Conservation (phyloP, 1,140 invertebrate genomes). For the Cephus cinctus region DNA sequence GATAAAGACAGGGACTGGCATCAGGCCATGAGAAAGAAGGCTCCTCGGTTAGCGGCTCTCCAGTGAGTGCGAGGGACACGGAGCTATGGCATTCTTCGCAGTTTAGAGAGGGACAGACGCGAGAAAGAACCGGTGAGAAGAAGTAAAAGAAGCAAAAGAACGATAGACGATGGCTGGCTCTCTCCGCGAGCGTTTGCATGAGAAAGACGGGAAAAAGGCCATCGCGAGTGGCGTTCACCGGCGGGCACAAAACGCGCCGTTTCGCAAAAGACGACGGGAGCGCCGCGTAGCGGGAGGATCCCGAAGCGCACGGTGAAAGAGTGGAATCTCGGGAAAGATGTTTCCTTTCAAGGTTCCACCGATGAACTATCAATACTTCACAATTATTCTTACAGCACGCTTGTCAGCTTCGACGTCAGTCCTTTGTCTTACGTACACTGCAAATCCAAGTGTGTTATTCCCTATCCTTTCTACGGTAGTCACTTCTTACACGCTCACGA, state of each 20-base stretch:
- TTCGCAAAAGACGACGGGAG: conserved; percentile 18
- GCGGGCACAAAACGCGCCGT: conserved; percentile 13
- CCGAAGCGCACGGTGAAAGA: not conserved
- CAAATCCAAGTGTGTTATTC: no score
- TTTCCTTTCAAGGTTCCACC: no score
- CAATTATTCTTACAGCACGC: no score
- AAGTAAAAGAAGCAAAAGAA: conserved; percentile 21
- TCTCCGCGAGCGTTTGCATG: conserved; percentile 14
- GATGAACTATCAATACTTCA: no score
- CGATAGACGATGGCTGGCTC: conserved; percentile 15
- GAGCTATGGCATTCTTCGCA: conserved; percentile 23
- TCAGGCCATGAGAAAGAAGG: conserved; percentile 4
- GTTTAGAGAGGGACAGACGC: conserved; percentile 9
- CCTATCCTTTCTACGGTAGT: no score
- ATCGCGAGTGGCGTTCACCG: conserved; percentile 13
- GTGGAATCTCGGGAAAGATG: no score
- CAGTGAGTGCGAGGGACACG: conserved; percentile 12
- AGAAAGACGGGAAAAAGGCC: conserved; percentile 28
- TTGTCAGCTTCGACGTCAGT: no score
- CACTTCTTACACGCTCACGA: no score
- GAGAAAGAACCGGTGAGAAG: conserved; percentile 21
- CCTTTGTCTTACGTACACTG: no score
- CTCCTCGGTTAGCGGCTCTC: no score
- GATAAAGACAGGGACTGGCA: not conserved
- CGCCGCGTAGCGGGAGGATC: conserved; percentile 13